Percentiles rank a stretch among this genome's conserved stretches.
Evolutionary conservation across 2,113 vertebrate species (phyloP).

Genomic region (Pedionomus torquatus): DNA sequence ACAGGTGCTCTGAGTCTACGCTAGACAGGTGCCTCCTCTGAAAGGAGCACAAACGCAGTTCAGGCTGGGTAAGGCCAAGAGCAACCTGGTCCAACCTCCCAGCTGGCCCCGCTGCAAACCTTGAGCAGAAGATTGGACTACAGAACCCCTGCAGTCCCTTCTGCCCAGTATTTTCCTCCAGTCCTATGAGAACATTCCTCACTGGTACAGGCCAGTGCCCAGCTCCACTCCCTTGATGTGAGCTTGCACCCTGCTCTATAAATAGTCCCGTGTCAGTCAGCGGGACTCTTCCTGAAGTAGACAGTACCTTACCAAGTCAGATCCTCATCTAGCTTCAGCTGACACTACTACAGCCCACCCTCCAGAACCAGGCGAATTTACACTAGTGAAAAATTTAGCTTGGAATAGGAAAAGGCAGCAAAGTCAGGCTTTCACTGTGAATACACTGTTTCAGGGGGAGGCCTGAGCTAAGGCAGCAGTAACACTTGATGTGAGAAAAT

Average conservation of each 20-base stretch:
- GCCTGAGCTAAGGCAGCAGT: not conserved
- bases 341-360: not conserved
- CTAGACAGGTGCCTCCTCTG: not conserved
- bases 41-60: not conserved
- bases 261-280: not conserved
- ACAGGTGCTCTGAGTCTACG: not conserved
- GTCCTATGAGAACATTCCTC: not conserved
- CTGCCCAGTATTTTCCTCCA: not conserved
- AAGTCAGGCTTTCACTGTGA: not conserved
- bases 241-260: not conserved
- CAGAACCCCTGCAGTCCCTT: fast-evolving
- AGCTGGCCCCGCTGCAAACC: not conserved
- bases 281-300: not conserved
- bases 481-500: fast-evolving
- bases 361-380: not conserved
- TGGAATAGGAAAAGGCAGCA: not conserved
- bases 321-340: not conserved
- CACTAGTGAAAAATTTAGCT: not conserved
- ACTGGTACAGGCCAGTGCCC: not conserved
- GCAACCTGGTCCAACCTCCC: not conserved
- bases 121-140: not conserved
- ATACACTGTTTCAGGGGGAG: not conserved
- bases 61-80: not conserved
- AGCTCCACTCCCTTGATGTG: not conserved
- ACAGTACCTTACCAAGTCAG: not conserved